Base-by-base conservation (phyloP, 2,113 vertebrate genomes). In the Tylochromis polylepis region DNA sequence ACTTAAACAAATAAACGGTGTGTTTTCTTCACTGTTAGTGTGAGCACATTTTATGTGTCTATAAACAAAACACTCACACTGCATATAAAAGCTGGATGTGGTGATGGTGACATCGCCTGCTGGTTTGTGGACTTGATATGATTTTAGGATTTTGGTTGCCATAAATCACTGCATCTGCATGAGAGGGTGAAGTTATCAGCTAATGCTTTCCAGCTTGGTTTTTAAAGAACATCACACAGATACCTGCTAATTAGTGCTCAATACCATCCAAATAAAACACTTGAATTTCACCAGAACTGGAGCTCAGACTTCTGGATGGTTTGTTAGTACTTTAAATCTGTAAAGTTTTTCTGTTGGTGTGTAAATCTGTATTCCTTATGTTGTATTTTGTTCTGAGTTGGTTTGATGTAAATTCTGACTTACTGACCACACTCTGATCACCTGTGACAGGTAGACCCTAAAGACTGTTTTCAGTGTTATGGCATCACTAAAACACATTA, bases 201-300 rank as follows among this genome's bases (percentile, higher is more conserved):
- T 16, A 38, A 0, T 14, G 60, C 12, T 65, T 12, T 38, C 60
- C 11, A 70, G n/a, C n/a, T n/a, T 43, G 38, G 12, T 11, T 72
- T 18, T 11, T 46, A 27, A 43, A 38, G 60, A 20, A 5, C 60
- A n/a, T 22, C n/a, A 72, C 3, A 72, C 38, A 46, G 38, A 27
- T 72, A 46, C 8, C 38, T 27, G 22, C 22, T 49, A 46, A 46
- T 11, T 72, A 4, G 15, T 46, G 67, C 38, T 72, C 41, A 7
- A 4, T 15, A 49, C 5, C 41, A 18, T 46, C 22, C 43, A 51
- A 29, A 75, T 75, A 10, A 2, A 29, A 75, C 24, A 46, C 41
- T 11, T 0, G 2, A 49, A 0, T 11, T 27, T 72, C 65, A 43
- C 1, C 7, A 20, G 5, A 8, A 70, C 60, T 11, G 20, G 11